These are phyloP conservation scores for Nomada lathburiana DNA, from an alignment of 2,888 invertebrate species.

Conservation along the genomic window DNA sequence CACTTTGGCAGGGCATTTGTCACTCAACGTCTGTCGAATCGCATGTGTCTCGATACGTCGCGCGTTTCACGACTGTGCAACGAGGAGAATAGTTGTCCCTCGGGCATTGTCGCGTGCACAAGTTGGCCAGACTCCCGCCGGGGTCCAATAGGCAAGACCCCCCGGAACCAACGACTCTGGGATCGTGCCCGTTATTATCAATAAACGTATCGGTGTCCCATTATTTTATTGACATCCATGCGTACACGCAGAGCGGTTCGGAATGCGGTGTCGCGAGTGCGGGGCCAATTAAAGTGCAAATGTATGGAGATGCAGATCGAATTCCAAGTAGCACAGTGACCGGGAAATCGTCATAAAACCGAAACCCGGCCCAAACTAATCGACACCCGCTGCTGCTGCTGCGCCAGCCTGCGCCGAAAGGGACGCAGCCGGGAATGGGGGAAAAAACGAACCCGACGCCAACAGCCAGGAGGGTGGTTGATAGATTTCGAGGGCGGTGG, in stretches of 20 bases:
- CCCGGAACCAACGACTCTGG: no score
- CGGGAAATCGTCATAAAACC: slow-evolving; percentile 76
- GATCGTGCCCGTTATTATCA: slow-evolving; percentile 51
- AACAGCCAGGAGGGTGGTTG: background rate
- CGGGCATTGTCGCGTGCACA: slow-evolving; percentile 18
- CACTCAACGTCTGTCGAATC: slow-evolving; percentile 58
- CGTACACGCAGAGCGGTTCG: slow-evolving; percentile 46
- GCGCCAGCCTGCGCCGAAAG: background rate
- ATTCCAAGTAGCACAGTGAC: slow-evolving; percentile 79
- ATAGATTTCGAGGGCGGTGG: slow-evolving; percentile 21
- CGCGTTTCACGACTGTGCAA: slow-evolving; percentile 61
- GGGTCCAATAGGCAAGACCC: no score
- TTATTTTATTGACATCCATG: background rate
- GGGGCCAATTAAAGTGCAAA: slow-evolving; percentile 83
- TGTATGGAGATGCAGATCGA: slow-evolving; percentile 81
- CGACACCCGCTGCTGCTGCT: slow-evolving; percentile 50
- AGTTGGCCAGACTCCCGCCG: background rate
- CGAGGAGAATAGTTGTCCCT: slow-evolving; percentile 65
- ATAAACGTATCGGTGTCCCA: slow-evolving; percentile 73
- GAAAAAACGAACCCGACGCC: background rate
- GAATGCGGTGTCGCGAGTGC: slow-evolving; percentile 53
- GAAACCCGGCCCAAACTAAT: slow-evolving; percentile 63
- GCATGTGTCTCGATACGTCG: slow-evolving; percentile 56
- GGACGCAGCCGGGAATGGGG: background rate
- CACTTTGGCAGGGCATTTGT: slow-evolving; percentile 64